Evolutionary conservation across 1,140 invertebrate genomes (phyloP), one percentile per base, ranked within the genome.

Genomic region (Rhagoletis zephyria): DNA sequence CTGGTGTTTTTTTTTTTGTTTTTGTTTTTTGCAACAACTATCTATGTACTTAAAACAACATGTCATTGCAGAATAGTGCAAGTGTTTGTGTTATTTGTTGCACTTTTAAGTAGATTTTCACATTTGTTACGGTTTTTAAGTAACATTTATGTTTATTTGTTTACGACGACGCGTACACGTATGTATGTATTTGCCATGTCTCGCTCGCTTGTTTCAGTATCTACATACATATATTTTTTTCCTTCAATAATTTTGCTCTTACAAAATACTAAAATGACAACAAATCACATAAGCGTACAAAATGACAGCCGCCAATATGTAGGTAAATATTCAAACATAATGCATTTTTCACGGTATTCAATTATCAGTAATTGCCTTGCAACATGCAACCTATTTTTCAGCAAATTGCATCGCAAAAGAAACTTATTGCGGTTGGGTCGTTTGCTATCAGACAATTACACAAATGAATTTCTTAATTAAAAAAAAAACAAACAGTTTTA

Each of bases 51-150:
- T 30, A 30, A 30, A 67, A 48, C 67, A 74, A 70, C 67, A 48
- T n/a, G 7, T 5, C 74, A 19, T n/a, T 81, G 48, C n/a, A 63
- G 61, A 63, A 63, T 63, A 63, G 61, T 63, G 61, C 61, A n/a
- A 63, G n/a, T 81, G n/a, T 51, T 77, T 81, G 14, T 30, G 30
- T 67, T n/a, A 16, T 67, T 81, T 81, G 48, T 56, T 81, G 16
- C 16, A 9, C 19, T 51, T 81, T 14, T 56, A 81, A 81, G 74
- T 56, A 56, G 45, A 81, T 59, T 81, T 81, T 30, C 74, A 5
- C 74, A 81, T 81, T 81, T 81, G 74, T 81, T 81, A 81, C 74
- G 48, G 74, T 81, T 56, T 81, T 81, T 81, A 81, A 81, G 74
- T 81, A 48, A 14, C 74, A 81, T 81, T 81, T 81, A 40, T 16